Evolutionary conservation across 2,888 invertebrate species (phyloP).

Genomic region (Drosophila atripex): DNA sequence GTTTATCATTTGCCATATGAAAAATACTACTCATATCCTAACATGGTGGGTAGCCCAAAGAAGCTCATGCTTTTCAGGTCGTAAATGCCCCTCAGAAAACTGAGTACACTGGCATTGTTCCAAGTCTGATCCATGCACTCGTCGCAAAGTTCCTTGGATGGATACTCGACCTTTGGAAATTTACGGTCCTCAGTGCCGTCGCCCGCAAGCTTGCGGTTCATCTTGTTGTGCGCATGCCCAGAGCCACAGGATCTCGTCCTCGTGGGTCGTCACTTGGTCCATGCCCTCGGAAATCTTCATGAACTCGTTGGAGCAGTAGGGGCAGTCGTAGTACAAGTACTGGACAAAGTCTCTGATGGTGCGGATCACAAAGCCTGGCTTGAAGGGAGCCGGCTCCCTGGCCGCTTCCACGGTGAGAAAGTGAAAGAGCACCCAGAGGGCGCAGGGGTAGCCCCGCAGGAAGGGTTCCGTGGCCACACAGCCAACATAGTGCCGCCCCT

Average conservation of each 20-base stretch:
- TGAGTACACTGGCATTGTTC: background rate
- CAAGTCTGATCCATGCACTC: background rate
- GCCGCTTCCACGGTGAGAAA: background rate
- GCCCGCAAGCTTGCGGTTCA: background rate
- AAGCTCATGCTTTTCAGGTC: background rate
- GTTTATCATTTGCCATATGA: background rate
- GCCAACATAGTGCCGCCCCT: background rate
- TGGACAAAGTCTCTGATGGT: background rate
- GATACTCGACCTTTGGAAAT: background rate
- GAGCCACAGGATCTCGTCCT: background rate
- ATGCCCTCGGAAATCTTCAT: background rate
- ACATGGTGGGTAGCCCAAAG: background rate
- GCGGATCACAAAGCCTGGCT: background rate
- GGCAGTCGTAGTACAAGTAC: background rate
- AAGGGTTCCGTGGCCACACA: background rate
- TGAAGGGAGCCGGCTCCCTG: background rate
- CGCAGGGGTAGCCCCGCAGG: slow-evolving; percentile 1
- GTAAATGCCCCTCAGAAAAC: background rate
- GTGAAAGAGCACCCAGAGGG: background rate
- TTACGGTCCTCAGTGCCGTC: background rate
- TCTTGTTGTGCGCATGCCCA: background rate
- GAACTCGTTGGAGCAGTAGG: background rate
- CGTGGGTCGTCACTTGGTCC: background rate
- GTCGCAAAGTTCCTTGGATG: background rate
- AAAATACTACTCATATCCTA: background rate